Conservation (phyloP, 1,140 invertebrate species). For the Sipha flava region DNA sequence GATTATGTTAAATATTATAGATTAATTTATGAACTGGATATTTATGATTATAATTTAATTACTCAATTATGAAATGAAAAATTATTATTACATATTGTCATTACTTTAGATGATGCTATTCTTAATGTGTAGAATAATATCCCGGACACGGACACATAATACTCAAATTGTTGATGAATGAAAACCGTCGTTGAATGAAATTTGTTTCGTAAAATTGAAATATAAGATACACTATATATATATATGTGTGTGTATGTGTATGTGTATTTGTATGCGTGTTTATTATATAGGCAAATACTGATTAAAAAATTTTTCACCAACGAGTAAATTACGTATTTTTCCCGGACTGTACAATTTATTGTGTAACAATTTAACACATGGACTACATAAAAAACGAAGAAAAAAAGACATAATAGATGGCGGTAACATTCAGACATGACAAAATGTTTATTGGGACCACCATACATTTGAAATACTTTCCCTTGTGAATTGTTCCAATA, state of each 20-base stretch:
- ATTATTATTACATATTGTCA: too few species aligned
- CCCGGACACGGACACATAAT: neutral
- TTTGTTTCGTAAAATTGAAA: neutral
- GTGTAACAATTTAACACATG: neutral
- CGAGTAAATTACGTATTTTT: neutral
- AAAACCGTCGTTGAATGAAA: neutral
- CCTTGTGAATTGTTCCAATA: conserved; percentile 17
- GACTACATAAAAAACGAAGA: neutral
- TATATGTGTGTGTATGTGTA: too few species aligned
- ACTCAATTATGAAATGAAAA: too few species aligned
- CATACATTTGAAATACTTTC: conserved; percentile 11
- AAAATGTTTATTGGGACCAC: neutral
- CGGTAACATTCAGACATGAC: conserved; percentile 1
- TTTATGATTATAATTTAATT: too few species aligned
- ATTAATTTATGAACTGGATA: too few species aligned
- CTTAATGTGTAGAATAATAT: too few species aligned
- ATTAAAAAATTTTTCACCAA: neutral
- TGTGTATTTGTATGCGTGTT: too few species aligned
- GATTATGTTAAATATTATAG: too few species aligned
- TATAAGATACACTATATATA: neutral
- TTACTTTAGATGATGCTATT: too few species aligned
- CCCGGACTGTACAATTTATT: neutral
- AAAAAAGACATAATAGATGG: neutral
- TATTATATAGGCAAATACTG: too few species aligned
- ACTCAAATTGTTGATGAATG: neutral